phyloP scores from a whole-genome alignment of 1,140 invertebrate genomes.

The Orchestia grillus region DNA sequence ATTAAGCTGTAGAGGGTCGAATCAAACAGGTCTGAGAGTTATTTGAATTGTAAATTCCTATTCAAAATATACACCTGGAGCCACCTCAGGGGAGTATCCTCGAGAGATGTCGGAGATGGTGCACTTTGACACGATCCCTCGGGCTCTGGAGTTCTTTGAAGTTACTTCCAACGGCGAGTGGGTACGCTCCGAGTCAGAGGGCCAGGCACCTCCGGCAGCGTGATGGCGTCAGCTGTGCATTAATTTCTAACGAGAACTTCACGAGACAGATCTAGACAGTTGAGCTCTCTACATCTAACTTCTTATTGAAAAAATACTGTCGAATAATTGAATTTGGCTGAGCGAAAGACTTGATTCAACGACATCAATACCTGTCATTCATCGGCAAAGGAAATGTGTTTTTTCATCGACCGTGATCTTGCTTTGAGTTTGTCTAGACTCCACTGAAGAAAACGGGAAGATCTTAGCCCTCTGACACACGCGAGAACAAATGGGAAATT shows the following conservation, averaged over 20 bases:
- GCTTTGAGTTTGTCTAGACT: neutral
- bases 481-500: no score
- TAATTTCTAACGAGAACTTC: neutral
- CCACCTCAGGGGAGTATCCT: neutral
- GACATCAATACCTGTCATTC: neutral
- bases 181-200: neutral
- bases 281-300: neutral
- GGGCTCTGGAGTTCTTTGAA: neutral
- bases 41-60: neutral
- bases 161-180: neutral
- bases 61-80: neutral
- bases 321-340: neutral
- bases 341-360: neutral
- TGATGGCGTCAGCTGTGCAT: neutral
- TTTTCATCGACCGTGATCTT: neutral
- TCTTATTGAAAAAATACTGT: neutral
- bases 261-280: neutral
- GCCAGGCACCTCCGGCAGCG: neutral
- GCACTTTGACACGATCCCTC: slow-evolving; percentile 26
- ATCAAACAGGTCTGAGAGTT: neutral
- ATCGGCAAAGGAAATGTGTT: neutral
- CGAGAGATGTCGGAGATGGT: neutral
- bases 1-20: neutral
- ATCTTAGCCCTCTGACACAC: no score
- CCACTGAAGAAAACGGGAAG: no score